phyloP scores from a whole-genome alignment of 2,888 invertebrate genomes.

The Acanthosepion pharaonis region DNA sequence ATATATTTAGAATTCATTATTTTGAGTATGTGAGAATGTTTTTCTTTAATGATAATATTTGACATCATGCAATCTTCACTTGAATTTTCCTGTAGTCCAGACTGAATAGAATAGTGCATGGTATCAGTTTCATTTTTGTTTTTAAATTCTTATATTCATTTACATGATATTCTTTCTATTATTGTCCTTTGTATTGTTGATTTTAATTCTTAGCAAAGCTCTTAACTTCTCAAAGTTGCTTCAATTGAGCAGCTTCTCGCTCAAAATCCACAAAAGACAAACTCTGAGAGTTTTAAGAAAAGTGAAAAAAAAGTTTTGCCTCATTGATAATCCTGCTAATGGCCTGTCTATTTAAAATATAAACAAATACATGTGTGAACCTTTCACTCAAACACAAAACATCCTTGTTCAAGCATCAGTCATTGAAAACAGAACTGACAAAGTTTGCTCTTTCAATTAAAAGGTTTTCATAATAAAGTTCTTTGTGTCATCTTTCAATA shows the following conservation, averaged over 20 bases:
- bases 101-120: neutral
- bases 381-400: neutral
- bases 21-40: neutral
- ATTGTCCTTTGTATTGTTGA: neutral
- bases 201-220: neutral
- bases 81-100: neutral
- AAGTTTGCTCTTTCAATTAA: constrained; percentile 10
- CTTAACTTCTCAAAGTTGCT: neutral
- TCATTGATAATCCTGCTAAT: neutral
- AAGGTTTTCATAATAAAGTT: neutral
- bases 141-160: neutral
- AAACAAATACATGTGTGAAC: neutral
- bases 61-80: neutral
- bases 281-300: neutral
- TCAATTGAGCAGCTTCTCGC: neutral
- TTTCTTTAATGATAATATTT: neutral
- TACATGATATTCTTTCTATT: neutral
- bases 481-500: neutral
- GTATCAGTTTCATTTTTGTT: neutral
- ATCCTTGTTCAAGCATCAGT: neutral
- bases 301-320: neutral
- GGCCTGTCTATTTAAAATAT: constrained; percentile 23
- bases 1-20: neutral
- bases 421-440: neutral
- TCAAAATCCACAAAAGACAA: neutral